A percentile compares a stretch with the other conserved stretches of the same genome.
These are phyloP conservation scores for Pachycephus smyrnensis DNA, from an alignment of 2,888 invertebrate genomes.

Conservation along the genomic window DNA sequence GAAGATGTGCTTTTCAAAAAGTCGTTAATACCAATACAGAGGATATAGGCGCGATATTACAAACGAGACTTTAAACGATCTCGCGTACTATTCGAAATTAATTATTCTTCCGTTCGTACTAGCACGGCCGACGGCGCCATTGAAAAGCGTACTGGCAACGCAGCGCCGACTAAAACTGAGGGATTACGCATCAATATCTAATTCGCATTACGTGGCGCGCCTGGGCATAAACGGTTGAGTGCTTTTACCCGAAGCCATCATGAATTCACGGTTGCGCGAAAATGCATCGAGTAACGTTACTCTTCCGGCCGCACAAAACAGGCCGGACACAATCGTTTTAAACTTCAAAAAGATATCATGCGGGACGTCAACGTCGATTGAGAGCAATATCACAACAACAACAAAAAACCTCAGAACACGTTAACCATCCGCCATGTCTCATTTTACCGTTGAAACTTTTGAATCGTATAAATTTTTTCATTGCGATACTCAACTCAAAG, in stretches of 20 bases:
- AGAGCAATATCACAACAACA: no score
- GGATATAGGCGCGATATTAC: slow-evolving; percentile 18
- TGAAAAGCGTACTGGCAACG: not conserved
- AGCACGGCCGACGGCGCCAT: not conserved
- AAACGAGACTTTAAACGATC: slow-evolving; percentile 38
- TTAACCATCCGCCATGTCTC: not conserved
- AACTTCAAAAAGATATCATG: not conserved
- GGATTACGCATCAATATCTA: slow-evolving; percentile 33
- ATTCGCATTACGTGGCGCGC: slow-evolving; percentile 12
- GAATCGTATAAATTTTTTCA: no score
- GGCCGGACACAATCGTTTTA: not conserved
- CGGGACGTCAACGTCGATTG: not conserved
- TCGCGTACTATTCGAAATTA: slow-evolving; percentile 18
- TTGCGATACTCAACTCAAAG: no score
- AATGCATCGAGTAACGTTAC: not conserved
- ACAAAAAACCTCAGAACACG: no score
- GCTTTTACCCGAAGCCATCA: slow-evolving; percentile 33
- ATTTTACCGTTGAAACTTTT: no score
- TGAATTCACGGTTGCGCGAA: slow-evolving; percentile 30
- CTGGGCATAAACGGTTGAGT: slow-evolving; percentile 12
- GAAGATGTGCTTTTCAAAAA: slow-evolving; percentile 28
- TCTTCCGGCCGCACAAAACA: not conserved
- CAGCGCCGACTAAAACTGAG: slow-evolving; percentile 9
- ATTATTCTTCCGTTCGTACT: slow-evolving; percentile 19
- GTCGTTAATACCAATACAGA: slow-evolving; percentile 30